phyloP scores from a whole-genome alignment of 2,888 invertebrate genomes.

The Noctua janthina region DNA sequence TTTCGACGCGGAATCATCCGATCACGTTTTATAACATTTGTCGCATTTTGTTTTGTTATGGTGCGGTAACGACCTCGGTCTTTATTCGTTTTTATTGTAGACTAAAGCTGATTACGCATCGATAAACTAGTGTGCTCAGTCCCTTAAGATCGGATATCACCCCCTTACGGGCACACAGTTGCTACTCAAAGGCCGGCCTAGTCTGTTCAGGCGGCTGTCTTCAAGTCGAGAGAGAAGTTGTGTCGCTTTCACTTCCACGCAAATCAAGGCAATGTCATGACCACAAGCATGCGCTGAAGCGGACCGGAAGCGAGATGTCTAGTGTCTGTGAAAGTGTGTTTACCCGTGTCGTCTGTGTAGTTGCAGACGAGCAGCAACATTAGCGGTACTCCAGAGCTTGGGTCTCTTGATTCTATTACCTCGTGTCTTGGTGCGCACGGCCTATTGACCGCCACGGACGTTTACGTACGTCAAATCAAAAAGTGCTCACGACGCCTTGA shows the following conservation, averaged over 20 bases:
- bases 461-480: no score
- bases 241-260: not conserved
- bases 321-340: not conserved
- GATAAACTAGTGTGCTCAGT: not conserved
- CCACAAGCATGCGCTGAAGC: not conserved
- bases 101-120: not conserved
- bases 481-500: no score
- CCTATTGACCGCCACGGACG: no score
- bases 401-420: not conserved
- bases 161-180: not conserved
- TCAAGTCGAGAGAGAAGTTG: not conserved
- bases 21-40: not conserved
- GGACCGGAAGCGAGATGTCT: not conserved
- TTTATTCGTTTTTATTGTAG: not conserved
- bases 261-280: not conserved
- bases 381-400: not conserved
- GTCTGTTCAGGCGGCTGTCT: not conserved
- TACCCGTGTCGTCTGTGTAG: not conserved
- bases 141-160: not conserved
- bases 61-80: not conserved
- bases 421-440: not conserved
- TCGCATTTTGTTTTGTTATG: not conserved
- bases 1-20: not conserved
- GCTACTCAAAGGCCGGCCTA: not conserved
- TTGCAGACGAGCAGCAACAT: not conserved